phyloP scores from a whole-genome alignment of 2,113 vertebrate genomes.

The Sprattus sprattus region DNA sequence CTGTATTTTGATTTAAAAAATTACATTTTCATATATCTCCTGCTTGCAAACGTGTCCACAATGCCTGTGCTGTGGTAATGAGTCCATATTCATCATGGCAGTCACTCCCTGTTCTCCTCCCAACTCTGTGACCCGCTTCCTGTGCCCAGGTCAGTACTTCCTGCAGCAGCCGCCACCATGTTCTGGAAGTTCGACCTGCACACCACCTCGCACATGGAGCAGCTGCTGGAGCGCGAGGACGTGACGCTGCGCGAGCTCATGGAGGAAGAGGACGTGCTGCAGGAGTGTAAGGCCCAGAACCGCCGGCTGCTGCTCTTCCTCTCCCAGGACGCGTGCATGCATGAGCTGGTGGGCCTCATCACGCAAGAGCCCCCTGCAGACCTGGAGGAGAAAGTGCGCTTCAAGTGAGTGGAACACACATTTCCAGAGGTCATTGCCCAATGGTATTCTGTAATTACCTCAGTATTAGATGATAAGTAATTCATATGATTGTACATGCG shows the following conservation, averaged over 20 bases:
- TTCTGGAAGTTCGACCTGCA: slow-evolving; percentile 99
- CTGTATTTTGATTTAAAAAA: neutral
- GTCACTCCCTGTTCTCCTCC: neutral
- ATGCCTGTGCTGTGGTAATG: too few relatives aligned
- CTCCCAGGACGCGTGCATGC: slow-evolving; percentile 90
- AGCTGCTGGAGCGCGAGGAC: slow-evolving; percentile 92
- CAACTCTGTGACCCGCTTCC: neutral
- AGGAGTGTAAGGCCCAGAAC: slow-evolving; percentile 98
- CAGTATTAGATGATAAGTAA: too few relatives aligned
- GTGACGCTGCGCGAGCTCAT: slow-evolving; percentile 90
- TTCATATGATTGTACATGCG: too few relatives aligned
- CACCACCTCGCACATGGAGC: slow-evolving; percentile 91
- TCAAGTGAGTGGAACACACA: slow-evolving; percentile 75
- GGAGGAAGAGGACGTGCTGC: slow-evolving; percentile 94
- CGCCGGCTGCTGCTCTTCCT: slow-evolving; percentile 90
- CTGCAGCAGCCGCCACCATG: slow-evolving; percentile 78
- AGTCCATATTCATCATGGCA: neutral
- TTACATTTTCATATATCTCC: neutral
- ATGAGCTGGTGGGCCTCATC: slow-evolving; percentile 89
- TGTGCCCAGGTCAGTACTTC: slow-evolving; percentile 66
- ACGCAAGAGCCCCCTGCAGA: slow-evolving; percentile 87
- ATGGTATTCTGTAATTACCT: too few relatives aligned
- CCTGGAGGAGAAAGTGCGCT: slow-evolving; percentile 93
- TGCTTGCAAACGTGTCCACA: neutral
- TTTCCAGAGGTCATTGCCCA: too few relatives aligned